Base-by-base conservation (phyloP, 2,888 invertebrate genomes). In the Chesias legatella region DNA sequence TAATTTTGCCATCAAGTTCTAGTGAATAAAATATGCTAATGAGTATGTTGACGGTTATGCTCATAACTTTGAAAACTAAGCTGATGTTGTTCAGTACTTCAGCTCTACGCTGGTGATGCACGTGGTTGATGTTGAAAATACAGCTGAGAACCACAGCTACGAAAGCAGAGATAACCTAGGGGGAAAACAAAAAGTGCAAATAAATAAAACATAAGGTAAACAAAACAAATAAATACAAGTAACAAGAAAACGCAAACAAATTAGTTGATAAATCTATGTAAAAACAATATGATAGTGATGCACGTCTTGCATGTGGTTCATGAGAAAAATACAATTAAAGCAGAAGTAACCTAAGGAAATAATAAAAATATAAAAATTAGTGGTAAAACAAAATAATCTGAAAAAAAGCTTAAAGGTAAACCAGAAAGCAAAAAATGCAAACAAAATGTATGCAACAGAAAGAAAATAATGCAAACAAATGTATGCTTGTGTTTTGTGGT, bases 111-210 rank as follows among this genome's bases (percentile, higher is more conserved):
- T 90, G 90, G 44, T 92, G 89, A 7, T 84, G 78, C 44, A 86
- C 79, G 47, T 90, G 89, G 73, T 92, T 93, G 56, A 93, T 90
- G 73, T 92, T 89, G 61, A 90, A 81, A 48, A 88, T 81, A 33
- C 89, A 80, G 55, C 92, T 90, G 48, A 93, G 84, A 29, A 92
- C 65, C 28, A 92, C 81, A 43, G 90, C 91, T 22, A 92, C 81
- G 34, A 91, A 70, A 17, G 91, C 91, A 63, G 91, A 91, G 29
- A 90, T 48, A 10, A 91, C 85, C 93, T 92, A 75, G 24, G 58
- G 59, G 66, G 61, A 56, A 60, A 68, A 69, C 67, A 60, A 64
- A 63, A 59, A 64, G 66, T 69, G 55, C 63, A 55, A 70, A 60
- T 50, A 63, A 70, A 61, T 57, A 61, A 44, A 49, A 60, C 58